Evolutionary conservation across 92 coral and sea anemone species (phyloP).

Genomic region (Actinernus sp.): DNA sequence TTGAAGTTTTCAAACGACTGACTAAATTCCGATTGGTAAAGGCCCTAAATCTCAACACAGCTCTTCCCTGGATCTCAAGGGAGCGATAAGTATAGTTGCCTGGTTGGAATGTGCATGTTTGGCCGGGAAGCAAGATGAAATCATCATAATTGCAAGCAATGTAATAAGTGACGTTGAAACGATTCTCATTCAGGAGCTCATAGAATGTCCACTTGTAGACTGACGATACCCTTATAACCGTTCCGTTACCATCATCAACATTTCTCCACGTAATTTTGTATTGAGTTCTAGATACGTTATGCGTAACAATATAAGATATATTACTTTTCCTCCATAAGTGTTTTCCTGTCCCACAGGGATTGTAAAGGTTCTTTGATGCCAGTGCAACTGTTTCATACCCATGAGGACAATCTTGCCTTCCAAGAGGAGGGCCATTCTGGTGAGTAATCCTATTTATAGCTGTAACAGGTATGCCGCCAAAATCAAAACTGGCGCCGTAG

Average conservation of each 20-base stretch:
- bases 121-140: constrained; percentile 59
- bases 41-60: constrained; percentile 37
- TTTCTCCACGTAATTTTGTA: constrained; percentile 37
- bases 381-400: constrained; percentile 30
- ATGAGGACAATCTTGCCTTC: constrained; percentile 41
- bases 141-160: constrained; percentile 66
- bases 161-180: constrained; percentile 48
- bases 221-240: constrained; percentile 49
- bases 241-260: constrained; percentile 35
- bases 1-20: constrained; percentile 17
- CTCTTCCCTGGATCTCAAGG: constrained; percentile 50
- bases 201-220: constrained; percentile 20
- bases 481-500: constrained; percentile 48
- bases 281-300: constrained; percentile 32
- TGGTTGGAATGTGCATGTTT: constrained; percentile 36
- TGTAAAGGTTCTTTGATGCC: constrained; percentile 47
- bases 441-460: constrained; percentile 5
- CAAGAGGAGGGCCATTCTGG: constrained; percentile 9
- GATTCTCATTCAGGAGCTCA: constrained; percentile 52
- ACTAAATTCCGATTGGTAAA: constrained; percentile 5
- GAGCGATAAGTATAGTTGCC: constrained; percentile 50
- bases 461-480: not conserved
- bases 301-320: constrained; percentile 34
- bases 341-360: constrained; percentile 66
- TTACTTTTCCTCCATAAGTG: constrained; percentile 26